Evolutionary conservation across 2,888 invertebrate species (phyloP).

Genomic region (Platycnemis pennipes): DNA sequence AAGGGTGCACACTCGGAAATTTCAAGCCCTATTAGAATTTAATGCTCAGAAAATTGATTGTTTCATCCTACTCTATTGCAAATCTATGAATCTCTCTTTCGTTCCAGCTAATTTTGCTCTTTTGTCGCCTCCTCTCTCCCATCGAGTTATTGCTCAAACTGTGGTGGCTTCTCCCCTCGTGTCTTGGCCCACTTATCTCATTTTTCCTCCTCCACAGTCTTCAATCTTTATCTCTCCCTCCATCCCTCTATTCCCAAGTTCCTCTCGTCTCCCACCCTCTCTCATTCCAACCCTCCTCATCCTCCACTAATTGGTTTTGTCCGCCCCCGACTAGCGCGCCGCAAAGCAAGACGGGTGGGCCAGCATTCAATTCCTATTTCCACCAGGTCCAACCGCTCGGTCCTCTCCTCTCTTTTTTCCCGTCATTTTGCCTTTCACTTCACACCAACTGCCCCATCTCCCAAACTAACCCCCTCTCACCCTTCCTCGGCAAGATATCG

Average conservation of each 20-base stretch:
- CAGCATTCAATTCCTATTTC: slow-evolving; percentile 43
- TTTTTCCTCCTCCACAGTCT: background rate
- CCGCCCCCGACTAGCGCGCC: slow-evolving; percentile 30
- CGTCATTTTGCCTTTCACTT: background rate
- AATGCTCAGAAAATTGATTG: too few species aligned
- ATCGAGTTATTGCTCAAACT: too few species aligned
- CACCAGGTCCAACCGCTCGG: background rate
- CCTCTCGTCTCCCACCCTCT: background rate
- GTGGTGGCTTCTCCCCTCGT: too few species aligned
- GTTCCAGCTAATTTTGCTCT: too few species aligned
- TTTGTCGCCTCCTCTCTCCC: too few species aligned
- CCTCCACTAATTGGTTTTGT: slow-evolving; percentile 52
- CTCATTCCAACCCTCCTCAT: too few species aligned
- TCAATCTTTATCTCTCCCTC: background rate
- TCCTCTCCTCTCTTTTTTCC: background rate
- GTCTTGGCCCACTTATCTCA: background rate
- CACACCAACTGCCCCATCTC: background rate
- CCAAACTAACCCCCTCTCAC: background rate
- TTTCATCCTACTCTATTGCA: too few species aligned
- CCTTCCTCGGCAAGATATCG: too few species aligned
- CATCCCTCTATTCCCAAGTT: background rate
- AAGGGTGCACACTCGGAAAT: too few species aligned
- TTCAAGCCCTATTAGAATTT: too few species aligned
- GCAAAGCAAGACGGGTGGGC: slow-evolving; percentile 17
- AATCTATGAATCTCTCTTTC: too few species aligned